Evolutionary conservation across 2,888 invertebrate genomes (phyloP), one percentile per base, ranked within the genome.

Genomic region (Callosobruchus maculatus): DNA sequence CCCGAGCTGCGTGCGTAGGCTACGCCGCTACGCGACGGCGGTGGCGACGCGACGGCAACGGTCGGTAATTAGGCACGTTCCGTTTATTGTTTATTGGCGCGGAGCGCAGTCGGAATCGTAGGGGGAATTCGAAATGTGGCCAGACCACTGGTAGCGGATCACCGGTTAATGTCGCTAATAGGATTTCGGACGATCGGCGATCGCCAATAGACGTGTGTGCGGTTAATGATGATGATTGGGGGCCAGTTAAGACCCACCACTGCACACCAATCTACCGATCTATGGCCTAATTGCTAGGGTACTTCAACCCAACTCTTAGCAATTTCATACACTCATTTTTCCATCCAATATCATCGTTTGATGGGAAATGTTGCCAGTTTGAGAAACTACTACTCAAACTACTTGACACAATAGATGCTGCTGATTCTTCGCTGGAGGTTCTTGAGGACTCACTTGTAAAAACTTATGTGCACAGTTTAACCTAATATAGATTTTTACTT

Each of bases 21-120:
- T n/a, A n/a, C n/a, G n/a, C n/a, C n/a, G n/a, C n/a, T n/a, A n/a
- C n/a, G n/a, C n/a, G n/a, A n/a, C n/a, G n/a, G n/a, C n/a, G n/a
- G n/a, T n/a, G n/a, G n/a, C 26, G 2, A 7, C 26, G 26, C 26
- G 26, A 26, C 26, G 2, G 5, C 49, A 13, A 49, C 49, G 49
- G 4, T 68, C 73, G 49, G 72, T 76, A 76, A 76, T 76, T 76
- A 73, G 73, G 73, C 76, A 76, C 76, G 76, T 76, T 21, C 71
- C 70, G 70, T 72, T 73, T 73, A 76, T 76, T 76, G 76, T 76
- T 76, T 74, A 76, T 76, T 76, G 73, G 76, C 67, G 49, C 49
- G 49, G 4, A 49, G 49, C 49, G 13, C 18, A 49, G 49, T 3
- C 49, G 1, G 18, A 49, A 49, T 49, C 49, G 49, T 49, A 49